Percentiles rank a stretch among this genome's conserved stretches.
Evolutionary conservation across 2,797 vertebrate species (phyloP).

Genomic region (Takifugu ocellatus): DNA sequence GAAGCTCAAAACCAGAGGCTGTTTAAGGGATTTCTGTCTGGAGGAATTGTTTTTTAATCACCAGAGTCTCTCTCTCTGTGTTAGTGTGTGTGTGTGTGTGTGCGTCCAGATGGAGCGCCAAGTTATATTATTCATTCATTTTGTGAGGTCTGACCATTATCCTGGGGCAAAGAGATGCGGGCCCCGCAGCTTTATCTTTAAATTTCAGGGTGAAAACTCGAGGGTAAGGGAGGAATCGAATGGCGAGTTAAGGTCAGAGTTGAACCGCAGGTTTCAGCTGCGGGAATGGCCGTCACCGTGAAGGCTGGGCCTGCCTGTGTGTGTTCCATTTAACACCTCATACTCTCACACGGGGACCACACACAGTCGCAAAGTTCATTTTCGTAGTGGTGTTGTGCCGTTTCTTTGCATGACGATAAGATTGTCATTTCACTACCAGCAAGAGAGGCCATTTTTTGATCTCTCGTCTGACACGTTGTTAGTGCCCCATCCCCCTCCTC

Average conservation of each 20-base stretch:
- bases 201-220: too few relatives aligned
- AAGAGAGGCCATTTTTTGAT: slow-evolving; percentile 45
- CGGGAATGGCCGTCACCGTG: too few relatives aligned
- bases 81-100: slow-evolving; percentile 3
- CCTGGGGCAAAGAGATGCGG: too few relatives aligned
- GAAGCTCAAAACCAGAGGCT: slow-evolving; percentile 73
- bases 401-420: slow-evolving; percentile 7
- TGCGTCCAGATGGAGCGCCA: too few relatives aligned
- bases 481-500: slow-evolving; percentile 37
- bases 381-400: slow-evolving; percentile 11
- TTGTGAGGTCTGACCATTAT: too few relatives aligned
- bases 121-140: too few relatives aligned
- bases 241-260: too few relatives aligned
- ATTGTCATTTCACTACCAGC: slow-evolving; percentile 15
- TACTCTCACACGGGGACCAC: slow-evolving; percentile 45
- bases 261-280: too few relatives aligned
- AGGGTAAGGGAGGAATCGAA: too few relatives aligned
- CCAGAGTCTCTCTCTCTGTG: slow-evolving; percentile 62
- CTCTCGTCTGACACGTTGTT: slow-evolving; percentile 38
- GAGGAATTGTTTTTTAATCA: slow-evolving; percentile 79
- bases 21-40: slow-evolving; percentile 82
- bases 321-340: slow-evolving; percentile 44
- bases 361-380: slow-evolving; percentile 26
- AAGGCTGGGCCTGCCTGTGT: too few relatives aligned
- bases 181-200: too few relatives aligned